phyloP scores from a whole-genome alignment of 2,113 vertebrate genomes.

The Struthio camelus region DNA sequence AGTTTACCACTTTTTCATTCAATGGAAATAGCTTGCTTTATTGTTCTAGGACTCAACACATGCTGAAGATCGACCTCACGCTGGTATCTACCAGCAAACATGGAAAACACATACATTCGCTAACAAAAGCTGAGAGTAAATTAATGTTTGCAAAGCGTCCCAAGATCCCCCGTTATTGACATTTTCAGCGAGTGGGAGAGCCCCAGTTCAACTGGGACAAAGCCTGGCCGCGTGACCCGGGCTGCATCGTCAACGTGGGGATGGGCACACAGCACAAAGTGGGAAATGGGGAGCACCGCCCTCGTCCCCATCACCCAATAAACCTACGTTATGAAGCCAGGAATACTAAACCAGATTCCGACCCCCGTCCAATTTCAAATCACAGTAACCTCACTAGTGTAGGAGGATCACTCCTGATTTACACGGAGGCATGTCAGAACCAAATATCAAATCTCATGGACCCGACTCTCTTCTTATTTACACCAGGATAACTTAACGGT shows the following conservation, averaged over 20 bases:
- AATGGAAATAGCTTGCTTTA: slow-evolving; percentile 6
- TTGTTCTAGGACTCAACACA: not conserved
- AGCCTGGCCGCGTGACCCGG: not conserved
- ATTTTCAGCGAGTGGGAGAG: not conserved
- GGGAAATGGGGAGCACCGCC: not conserved
- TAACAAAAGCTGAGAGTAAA: not conserved
- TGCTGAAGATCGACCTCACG: rapidly evolving
- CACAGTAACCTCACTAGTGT: not conserved
- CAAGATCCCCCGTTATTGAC: not conserved
- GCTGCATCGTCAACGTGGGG: not conserved
- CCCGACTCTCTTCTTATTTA: not conserved
- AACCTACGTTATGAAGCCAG: not conserved
- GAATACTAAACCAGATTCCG: not conserved
- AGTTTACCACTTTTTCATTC: not conserved
- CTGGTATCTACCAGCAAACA: not conserved
- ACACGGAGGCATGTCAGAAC: not conserved
- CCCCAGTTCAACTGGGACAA: not conserved
- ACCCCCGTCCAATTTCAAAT: not conserved
- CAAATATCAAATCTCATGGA: not conserved
- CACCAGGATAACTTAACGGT: not conserved
- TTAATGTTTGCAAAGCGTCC: not conserved
- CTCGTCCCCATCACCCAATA: not conserved
- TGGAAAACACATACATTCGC: not conserved
- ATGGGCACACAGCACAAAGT: not conserved
- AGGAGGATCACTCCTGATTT: not conserved